Evolutionary conservation across 2,888 invertebrate species (phyloP).

Genomic region (Rotaria sp.): DNA sequence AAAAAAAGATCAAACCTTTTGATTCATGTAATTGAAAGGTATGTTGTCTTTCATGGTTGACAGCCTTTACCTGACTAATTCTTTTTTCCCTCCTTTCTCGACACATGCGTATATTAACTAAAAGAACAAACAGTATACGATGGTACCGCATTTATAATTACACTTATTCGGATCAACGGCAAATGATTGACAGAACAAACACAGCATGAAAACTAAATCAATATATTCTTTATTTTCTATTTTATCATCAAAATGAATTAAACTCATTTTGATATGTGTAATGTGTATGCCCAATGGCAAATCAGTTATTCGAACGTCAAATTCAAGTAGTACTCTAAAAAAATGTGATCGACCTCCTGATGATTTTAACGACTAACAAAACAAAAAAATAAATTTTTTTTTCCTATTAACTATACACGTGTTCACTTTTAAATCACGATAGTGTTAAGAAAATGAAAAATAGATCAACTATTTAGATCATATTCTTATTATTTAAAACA

Average conservation of each 20-base stretch:
- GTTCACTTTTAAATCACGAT: background rate
- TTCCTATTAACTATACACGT: conserved; percentile 5
- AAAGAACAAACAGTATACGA: background rate
- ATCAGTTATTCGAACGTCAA: conserved; percentile 18
- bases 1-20: background rate
- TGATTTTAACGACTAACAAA: background rate
- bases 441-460: background rate
- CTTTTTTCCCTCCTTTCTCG: background rate
- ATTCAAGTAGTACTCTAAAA: conserved; percentile 14
- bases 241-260: too few relatives aligned
- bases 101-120: background rate
- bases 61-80: conserved; percentile 12
- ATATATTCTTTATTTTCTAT: too few relatives aligned
- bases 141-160: conserved; percentile 12
- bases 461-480: background rate
- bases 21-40: conserved; percentile 3
- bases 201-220: conserved; percentile 14
- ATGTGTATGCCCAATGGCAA: background rate
- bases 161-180: background rate
- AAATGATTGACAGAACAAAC: conserved; percentile 17
- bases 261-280: background rate
- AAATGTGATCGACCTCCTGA: conserved; percentile 21
- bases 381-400: background rate
- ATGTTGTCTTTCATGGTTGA: background rate
- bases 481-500: background rate